These are phyloP conservation scores for Cylas formicarius DNA, from an alignment of 1,140 invertebrate species.

Conservation along the genomic window DNA sequence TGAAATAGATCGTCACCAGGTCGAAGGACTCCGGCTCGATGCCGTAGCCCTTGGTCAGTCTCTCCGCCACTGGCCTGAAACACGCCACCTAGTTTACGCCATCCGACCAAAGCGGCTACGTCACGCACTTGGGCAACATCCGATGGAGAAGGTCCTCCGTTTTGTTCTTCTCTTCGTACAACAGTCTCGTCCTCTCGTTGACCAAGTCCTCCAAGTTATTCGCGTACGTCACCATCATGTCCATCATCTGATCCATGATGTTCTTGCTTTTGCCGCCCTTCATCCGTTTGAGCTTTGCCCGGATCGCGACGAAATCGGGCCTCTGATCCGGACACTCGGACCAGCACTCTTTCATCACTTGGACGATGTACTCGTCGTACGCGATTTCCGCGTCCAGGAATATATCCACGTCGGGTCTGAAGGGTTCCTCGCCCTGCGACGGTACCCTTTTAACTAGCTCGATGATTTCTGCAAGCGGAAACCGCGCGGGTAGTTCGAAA, in stretches of 20 bases:
- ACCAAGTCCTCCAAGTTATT: conserved; percentile 92
- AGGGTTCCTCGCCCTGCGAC: conserved; percentile 56
- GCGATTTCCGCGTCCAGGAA: conserved; percentile 56
- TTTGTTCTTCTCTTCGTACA: conserved; percentile 89
- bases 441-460: conserved; percentile 65
- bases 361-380: conserved; percentile 68
- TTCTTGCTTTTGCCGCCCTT: conserved; percentile 79
- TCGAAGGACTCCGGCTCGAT: conserved; percentile 94
- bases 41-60: conserved; percentile 77
- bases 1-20: conserved; percentile 94
- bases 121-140: conserved; percentile 82
- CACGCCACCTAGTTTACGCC: conserved; percentile 7
- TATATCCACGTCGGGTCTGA: conserved; percentile 68
- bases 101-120: background rate
- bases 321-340: conserved; percentile 69
- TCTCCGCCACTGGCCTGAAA: conserved; percentile 71
- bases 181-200: conserved; percentile 74
- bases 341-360: conserved; percentile 81
- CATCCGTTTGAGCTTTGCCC: conserved; percentile 75
- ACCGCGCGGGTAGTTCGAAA: no score
- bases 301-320: conserved; percentile 74
- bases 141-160: conserved; percentile 87
- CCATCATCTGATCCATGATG: conserved; percentile 95
- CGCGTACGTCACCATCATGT: conserved; percentile 93
- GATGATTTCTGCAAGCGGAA: conserved; percentile 69